phyloP scores from a whole-genome alignment of 2,113 vertebrate genomes.

The Prunella himalayana region DNA sequence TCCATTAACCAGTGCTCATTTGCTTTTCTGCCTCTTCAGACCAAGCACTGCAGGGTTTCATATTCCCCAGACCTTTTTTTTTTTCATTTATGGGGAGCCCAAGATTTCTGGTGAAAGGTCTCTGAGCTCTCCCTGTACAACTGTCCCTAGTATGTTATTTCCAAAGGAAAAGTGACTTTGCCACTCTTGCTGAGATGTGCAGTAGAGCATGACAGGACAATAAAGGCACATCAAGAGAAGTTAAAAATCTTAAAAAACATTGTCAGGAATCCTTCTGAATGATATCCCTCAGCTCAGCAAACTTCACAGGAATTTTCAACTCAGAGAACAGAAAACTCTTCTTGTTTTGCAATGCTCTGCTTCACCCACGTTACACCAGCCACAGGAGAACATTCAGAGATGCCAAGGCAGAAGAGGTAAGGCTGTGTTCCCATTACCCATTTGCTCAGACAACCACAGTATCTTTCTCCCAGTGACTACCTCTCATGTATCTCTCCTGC shows the following conservation, averaged over 20 bases:
- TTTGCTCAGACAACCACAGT: not conserved
- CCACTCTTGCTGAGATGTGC: not conserved
- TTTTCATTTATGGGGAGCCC: not conserved
- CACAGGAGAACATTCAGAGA: not conserved
- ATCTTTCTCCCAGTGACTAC: not conserved
- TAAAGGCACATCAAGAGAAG: not conserved
- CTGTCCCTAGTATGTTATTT: not conserved
- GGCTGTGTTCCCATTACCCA: not conserved
- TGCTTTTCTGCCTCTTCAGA: not conserved
- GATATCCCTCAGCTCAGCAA: accelerated
- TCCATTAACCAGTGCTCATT: not conserved
- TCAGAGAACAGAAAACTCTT: not conserved
- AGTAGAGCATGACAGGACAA: not conserved
- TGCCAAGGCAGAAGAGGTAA: not conserved
- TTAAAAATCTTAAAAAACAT: not conserved
- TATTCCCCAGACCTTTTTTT: not conserved
- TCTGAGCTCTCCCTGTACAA: not conserved
- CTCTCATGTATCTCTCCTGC: not conserved
- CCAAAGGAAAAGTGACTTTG: not conserved
- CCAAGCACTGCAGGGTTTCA: not conserved
- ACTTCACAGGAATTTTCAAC: not conserved
- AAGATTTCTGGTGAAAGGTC: not conserved
- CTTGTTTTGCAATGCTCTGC: not conserved
- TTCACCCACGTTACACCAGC: accelerated
- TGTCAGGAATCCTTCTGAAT: not conserved